These are phyloP conservation scores for Silvanus unidentatus DNA, from an alignment of 2,888 invertebrate genomes.

Conservation along the genomic window DNA sequence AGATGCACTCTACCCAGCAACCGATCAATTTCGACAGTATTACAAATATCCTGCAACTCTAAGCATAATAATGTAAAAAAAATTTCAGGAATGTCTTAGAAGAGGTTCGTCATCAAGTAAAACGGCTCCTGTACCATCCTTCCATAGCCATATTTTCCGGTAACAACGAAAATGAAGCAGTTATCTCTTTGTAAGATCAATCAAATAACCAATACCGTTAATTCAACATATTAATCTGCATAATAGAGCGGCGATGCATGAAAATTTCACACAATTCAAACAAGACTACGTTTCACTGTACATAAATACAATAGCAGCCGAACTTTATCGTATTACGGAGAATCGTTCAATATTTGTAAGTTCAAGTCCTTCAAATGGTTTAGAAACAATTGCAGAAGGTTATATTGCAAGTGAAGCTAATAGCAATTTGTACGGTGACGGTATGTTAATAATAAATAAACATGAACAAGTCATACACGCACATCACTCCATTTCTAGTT, in stretches of 20 bases:
- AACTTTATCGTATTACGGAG: slow-evolving; percentile 57
- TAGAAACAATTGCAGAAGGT: slow-evolving; percentile 64
- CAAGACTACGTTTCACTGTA: slow-evolving; percentile 80
- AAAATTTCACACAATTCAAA: slow-evolving; percentile 38
- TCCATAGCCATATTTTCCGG: slow-evolving; percentile 84
- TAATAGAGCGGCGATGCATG: slow-evolving; percentile 21
- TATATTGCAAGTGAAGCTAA: slow-evolving; percentile 76
- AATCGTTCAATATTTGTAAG: slow-evolving; percentile 62
- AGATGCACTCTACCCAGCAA: slow-evolving; percentile 85
- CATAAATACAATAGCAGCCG: slow-evolving; percentile 64
- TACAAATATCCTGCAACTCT: too few species aligned
- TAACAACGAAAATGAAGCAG: slow-evolving; percentile 96
- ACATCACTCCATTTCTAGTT: slow-evolving; percentile 49
- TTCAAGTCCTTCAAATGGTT: slow-evolving; percentile 90
- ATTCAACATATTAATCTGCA: neutral
- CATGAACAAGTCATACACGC: slow-evolving; percentile 10
- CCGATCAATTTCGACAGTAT: slow-evolving; percentile 59
- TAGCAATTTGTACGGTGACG: slow-evolving; percentile 77
- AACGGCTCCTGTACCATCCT: slow-evolving; percentile 76
- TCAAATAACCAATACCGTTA: slow-evolving; percentile 68
- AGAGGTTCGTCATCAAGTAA: slow-evolving; percentile 76
- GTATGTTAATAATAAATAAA: too few species aligned
- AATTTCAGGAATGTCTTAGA: slow-evolving; percentile 55
- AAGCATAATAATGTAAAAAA: too few species aligned
- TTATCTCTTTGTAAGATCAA: too few species aligned